phyloP scores from a whole-genome alignment of 2,888 invertebrate genomes.

The Abrostola tripartita region DNA sequence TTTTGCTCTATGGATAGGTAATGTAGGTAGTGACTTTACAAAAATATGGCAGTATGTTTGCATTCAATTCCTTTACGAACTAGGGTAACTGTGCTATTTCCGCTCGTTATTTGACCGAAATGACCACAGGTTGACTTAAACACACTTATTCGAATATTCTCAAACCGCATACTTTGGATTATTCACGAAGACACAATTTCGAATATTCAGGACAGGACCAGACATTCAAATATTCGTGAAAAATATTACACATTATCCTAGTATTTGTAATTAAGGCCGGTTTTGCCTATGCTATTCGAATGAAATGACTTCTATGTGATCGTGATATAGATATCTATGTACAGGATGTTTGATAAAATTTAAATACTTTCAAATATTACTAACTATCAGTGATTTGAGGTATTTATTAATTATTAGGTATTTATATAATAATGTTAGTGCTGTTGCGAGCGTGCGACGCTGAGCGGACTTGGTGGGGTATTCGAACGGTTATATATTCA shows the following conservation, averaged over 20 bases:
- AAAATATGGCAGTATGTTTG: conserved; percentile 86
- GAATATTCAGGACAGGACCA: conserved; percentile 55
- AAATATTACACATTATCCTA: conserved; percentile 68
- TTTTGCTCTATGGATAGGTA: conserved; percentile 59
- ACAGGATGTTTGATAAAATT: conserved; percentile 83
- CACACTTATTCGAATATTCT: conserved; percentile 39
- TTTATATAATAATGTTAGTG: conserved; percentile 62
- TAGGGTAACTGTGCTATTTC: conserved; percentile 55
- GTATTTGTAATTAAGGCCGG: conserved; percentile 81
- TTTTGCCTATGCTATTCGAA: conserved; percentile 84
- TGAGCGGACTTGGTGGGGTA: conserved; percentile 49
- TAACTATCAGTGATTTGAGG: conserved; percentile 72
- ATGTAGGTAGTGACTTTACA: conserved; percentile 64
- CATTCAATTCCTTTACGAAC: conserved; percentile 82
- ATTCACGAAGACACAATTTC: conserved; percentile 39
- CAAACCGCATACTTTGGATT: conserved; percentile 44
- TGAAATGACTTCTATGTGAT: conserved; percentile 71
- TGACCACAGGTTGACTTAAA: conserved; percentile 37
- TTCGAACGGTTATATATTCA: conserved; percentile 53
- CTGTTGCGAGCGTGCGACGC: conserved; percentile 63
- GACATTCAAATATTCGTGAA: conserved; percentile 61
- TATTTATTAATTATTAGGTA: conserved; percentile 67
- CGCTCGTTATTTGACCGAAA: conserved; percentile 37
- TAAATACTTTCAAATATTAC: conserved; percentile 63
- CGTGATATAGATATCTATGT: conserved; percentile 69